Percentiles rank a stretch among this genome's conserved stretches.
Evolutionary conservation across 2,113 vertebrate genomes (phyloP).

Genomic region (Nanger granti): DNA sequence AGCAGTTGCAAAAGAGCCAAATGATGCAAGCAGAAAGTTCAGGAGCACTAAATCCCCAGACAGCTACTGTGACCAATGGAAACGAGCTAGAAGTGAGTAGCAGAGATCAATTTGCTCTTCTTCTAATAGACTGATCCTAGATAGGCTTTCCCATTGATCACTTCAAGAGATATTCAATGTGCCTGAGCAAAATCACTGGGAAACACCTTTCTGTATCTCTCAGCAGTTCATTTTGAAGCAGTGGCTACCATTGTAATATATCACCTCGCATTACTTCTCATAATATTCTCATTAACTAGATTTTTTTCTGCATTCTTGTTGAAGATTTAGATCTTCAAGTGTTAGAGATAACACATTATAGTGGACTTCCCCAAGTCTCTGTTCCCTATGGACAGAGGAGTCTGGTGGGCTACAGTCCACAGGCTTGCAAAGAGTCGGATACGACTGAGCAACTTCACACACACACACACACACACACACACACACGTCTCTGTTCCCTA

Average conservation of each 20-base stretch:
- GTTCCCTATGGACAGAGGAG: background rate
- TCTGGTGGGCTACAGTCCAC: too few relatives aligned
- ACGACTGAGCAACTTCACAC: too few relatives aligned
- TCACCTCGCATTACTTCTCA: background rate
- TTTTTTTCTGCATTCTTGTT: background rate
- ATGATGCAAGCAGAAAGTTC: background rate
- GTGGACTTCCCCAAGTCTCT: background rate
- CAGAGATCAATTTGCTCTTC: background rate
- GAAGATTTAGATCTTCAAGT: background rate
- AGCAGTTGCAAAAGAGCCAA: background rate
- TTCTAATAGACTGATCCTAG: background rate
- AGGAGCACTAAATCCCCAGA: background rate
- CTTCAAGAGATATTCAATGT: background rate
- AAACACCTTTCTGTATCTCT: background rate
- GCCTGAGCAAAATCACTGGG: background rate
- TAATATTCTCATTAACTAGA: background rate
- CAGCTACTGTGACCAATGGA: background rate
- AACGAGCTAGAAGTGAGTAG: background rate
- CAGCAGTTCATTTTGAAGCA: background rate
- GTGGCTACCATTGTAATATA: background rate
- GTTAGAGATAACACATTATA: background rate
- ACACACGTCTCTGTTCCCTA: background rate
- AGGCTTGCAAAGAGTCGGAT: too few relatives aligned
- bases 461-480: too few relatives aligned
- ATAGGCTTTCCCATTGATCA: background rate